A percentile compares a stretch with the other conserved stretches of the same genome.
phyloP scores from a whole-genome alignment of 2,888 invertebrate species.

The Orthonevra nobilis region DNA sequence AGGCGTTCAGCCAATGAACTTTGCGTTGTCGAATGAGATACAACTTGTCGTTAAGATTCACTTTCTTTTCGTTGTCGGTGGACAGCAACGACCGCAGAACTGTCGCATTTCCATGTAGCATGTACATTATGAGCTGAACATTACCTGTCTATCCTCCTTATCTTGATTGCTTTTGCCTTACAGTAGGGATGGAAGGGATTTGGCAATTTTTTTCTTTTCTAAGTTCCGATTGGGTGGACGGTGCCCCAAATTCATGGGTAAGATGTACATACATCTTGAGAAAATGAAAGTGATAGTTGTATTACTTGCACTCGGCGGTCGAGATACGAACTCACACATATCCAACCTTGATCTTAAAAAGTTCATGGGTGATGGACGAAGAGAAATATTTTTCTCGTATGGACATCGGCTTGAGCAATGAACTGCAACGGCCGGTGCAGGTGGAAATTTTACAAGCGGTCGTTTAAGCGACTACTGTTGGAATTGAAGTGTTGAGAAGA shows the following conservation, averaged over 20 bases:
- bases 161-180: neutral
- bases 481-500: conserved; percentile 46
- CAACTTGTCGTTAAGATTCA: conserved; percentile 41
- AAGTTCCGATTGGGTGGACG: conserved; percentile 3
- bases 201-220: neutral
- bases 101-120: conserved; percentile 25
- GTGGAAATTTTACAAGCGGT: conserved; percentile 34
- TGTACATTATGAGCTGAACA: conserved; percentile 29
- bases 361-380: conserved; percentile 61
- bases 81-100: conserved; percentile 17
- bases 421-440: conserved; percentile 47
- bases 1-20: conserved; percentile 53
- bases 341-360: conserved; percentile 65
- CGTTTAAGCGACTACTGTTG: conserved; percentile 8
- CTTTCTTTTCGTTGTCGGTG: conserved; percentile 60
- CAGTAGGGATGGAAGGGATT: conserved; percentile 31
- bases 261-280: conserved; percentile 14
- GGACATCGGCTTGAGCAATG: conserved; percentile 49
- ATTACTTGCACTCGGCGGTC: conserved; percentile 30
- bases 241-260: conserved; percentile 38
- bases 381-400: conserved; percentile 23
- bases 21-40: conserved; percentile 34
- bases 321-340: conserved; percentile 47
- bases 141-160: conserved; percentile 19
- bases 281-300: conserved; percentile 60